phyloP scores from a whole-genome alignment of 2,888 invertebrate species.

The Andrena flavipes region DNA sequence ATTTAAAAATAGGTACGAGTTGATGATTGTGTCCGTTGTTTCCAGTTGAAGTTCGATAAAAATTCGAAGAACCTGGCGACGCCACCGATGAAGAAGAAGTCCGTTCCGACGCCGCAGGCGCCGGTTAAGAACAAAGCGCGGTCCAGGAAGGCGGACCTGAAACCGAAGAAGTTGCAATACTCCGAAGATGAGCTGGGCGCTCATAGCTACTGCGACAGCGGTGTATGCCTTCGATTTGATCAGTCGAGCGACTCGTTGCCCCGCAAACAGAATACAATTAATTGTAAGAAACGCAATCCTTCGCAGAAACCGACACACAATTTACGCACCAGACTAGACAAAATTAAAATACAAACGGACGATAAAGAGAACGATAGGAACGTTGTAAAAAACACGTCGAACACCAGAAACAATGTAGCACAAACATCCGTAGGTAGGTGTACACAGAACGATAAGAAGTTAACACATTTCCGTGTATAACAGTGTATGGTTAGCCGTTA shows the following conservation, averaged over 20 bases:
- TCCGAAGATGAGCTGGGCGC: conserved; percentile 54
- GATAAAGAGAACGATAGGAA: conserved; percentile 63
- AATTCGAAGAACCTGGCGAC: conserved; percentile 14
- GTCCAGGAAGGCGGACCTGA: conserved; percentile 60
- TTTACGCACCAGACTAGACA: conserved; percentile 14
- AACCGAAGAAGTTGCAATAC: conserved; percentile 74
- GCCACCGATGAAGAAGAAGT: conserved; percentile 42
- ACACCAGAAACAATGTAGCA: conserved; percentile 21
- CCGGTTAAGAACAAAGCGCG: conserved; percentile 72
- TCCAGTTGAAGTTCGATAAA: conserved; percentile 23
- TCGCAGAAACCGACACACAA: background rate
- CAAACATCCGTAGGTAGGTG: conserved; percentile 37
- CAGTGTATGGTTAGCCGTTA: conserved; percentile 53
- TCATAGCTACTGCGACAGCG: background rate
- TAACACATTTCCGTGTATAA: conserved; percentile 74
- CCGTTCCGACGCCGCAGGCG: conserved; percentile 55
- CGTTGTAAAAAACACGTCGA: background rate
- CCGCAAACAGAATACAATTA: background rate
- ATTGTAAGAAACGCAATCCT: background rate
- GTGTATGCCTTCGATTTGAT: background rate
- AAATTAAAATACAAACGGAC: conserved; percentile 11
- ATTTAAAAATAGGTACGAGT: background rate
- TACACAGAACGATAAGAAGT: conserved; percentile 42
- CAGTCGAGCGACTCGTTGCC: background rate
- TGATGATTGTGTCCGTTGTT: background rate